Percentiles rank a stretch among this genome's conserved stretches.
These are phyloP conservation scores for Agrypnus murinus DNA, from an alignment of 2,888 invertebrate species.

Conservation along the genomic window DNA sequence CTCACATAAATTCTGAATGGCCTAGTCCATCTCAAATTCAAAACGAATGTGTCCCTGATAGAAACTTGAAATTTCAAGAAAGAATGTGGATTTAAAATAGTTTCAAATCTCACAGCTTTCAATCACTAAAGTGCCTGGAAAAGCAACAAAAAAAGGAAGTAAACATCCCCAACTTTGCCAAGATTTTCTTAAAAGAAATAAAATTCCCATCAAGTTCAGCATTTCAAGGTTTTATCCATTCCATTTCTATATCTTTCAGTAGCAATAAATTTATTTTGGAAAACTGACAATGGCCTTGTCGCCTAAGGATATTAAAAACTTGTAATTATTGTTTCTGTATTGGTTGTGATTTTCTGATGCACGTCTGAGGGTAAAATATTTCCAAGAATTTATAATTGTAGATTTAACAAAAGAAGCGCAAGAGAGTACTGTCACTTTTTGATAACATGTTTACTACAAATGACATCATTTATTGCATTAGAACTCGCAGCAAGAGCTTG, in stretches of 20 bases:
- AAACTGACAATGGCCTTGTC: neutral
- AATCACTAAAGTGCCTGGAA: slow-evolving; percentile 14
- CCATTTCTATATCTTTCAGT: slow-evolving; percentile 17
- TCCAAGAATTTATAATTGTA: no score
- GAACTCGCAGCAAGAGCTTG: no score
- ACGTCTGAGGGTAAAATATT: no score
- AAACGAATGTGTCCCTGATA: neutral
- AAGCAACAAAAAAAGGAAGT: slow-evolving; percentile 16
- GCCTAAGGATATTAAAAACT: neutral
- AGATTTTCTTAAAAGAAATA: slow-evolving; percentile 15
- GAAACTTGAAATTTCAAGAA: slow-evolving; percentile 11
- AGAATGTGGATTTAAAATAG: slow-evolving; percentile 16
- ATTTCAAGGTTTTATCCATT: slow-evolving; percentile 22
- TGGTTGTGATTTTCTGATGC: no score
- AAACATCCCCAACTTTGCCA: slow-evolving; percentile 8
- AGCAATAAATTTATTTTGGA: slow-evolving; percentile 20
- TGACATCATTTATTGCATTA: no score
- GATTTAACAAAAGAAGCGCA: no score
- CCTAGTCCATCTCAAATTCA: no score
- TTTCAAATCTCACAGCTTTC: slow-evolving; percentile 15
- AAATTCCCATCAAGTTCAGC: slow-evolving; percentile 20
- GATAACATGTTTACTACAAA: no score
- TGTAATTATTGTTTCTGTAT: no score
- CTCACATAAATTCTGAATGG: no score
- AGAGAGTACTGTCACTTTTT: no score